A percentile compares a stretch with the other conserved stretches of the same genome.
Conservation (phyloP, 64 coral and sea anemone genomes). For the Cladopsammia gracilis region DNA sequence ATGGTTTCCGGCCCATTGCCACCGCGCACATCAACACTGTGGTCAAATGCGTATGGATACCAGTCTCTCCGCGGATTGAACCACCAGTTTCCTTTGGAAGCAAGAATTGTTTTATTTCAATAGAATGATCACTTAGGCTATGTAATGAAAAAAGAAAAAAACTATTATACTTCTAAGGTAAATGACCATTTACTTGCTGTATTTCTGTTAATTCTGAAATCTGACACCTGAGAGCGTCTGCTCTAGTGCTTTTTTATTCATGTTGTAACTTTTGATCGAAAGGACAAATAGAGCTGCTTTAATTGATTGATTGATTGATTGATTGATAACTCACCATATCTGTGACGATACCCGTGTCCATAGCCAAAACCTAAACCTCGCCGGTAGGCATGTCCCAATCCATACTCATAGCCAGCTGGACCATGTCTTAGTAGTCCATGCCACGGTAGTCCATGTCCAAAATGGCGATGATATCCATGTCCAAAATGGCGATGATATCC, state of each 20-base stretch:
- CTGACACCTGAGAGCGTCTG: too few relatives aligned
- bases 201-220: too few relatives aligned
- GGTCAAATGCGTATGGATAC: slow-evolving; percentile 25
- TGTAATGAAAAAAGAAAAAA: neutral
- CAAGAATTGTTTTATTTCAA: too few relatives aligned
- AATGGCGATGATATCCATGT: neutral
- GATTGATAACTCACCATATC: neutral
- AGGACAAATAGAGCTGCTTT: too few relatives aligned
- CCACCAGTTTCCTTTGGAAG: neutral
- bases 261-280: too few relatives aligned
- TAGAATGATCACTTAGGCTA: too few relatives aligned
- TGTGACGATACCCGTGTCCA: neutral
- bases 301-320: too few relatives aligned
- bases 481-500: neutral
- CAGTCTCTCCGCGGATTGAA: neutral
- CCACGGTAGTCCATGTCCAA: slow-evolving; percentile 12
- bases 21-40: slow-evolving; percentile 3
- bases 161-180: neutral
- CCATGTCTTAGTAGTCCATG: neutral
- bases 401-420: neutral
- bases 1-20: slow-evolving; percentile 5
- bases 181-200: neutral
- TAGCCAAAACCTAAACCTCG: neutral
- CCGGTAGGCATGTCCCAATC: neutral
- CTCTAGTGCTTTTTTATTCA: too few relatives aligned